A percentile compares a stretch with the other conserved stretches of the same genome.
Conservation (phyloP, 2,113 vertebrate genomes). For the Pterocles orientalis region DNA sequence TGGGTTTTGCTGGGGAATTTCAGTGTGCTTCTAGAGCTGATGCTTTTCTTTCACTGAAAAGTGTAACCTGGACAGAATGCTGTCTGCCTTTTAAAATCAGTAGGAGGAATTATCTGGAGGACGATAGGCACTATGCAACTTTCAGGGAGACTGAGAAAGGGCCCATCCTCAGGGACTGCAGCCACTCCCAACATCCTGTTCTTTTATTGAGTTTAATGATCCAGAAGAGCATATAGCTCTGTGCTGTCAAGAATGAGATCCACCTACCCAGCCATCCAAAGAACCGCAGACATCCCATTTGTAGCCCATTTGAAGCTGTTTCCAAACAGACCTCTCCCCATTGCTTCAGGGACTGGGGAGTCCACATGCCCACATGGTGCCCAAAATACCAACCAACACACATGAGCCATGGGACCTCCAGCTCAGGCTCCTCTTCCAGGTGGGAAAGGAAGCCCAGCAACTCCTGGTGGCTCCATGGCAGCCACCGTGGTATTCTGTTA, state of each 20-base stretch:
- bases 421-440: background rate
- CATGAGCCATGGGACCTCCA: background rate
- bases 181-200: background rate
- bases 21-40: background rate
- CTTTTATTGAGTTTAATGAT: background rate
- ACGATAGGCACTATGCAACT: background rate
- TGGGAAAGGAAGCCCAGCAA: background rate
- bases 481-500: background rate
- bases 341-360: background rate
- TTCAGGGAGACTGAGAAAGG: background rate
- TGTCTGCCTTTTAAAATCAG: background rate
- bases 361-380: background rate
- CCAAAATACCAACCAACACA: background rate
- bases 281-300: rapidly evolving
- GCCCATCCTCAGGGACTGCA: background rate
- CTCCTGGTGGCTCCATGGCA: background rate
- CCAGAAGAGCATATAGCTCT: background rate
- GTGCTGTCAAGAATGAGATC: background rate
- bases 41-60: background rate
- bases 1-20: background rate
- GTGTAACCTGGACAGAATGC: background rate
- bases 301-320: background rate
- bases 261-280: background rate
- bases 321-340: background rate
- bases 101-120: background rate